Conservation (phyloP, 2,888 invertebrate species). For the Chrysina gloriosa region DNA sequence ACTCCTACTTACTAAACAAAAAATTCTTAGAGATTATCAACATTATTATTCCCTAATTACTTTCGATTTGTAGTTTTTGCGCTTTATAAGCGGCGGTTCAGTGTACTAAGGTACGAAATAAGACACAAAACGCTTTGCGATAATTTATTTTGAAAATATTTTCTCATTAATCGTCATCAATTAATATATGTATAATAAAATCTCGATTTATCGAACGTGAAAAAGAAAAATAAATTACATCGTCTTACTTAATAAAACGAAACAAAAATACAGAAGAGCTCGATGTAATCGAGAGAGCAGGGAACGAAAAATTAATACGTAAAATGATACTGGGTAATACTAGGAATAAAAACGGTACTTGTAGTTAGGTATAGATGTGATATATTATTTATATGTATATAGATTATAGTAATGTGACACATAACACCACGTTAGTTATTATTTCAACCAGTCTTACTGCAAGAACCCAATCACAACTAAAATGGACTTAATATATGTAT, state of each 20-base stretch:
- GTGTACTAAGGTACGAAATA: background rate
- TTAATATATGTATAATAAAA: constrained; percentile 27
- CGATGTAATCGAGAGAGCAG: no score
- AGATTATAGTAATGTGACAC: constrained; percentile 9
- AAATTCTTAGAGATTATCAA: no score
- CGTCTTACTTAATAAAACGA: no score
- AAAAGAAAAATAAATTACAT: constrained; percentile 21
- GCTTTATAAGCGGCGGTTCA: no score
- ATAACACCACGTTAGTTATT: constrained; percentile 6
- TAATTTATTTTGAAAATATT: constrained; percentile 32
- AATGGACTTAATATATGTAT: background rate
- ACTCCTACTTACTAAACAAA: no score
- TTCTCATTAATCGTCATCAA: constrained; percentile 14
- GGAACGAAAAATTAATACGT: no score
- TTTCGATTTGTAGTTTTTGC: no score
- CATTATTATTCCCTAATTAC: no score
- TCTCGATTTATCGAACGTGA: background rate
- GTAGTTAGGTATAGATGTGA: no score
- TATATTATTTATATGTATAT: background rate
- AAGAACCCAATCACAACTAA: constrained; percentile 11
- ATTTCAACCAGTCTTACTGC: constrained; percentile 27
- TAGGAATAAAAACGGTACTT: background rate
- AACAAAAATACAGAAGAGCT: no score
- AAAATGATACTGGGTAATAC: no score
- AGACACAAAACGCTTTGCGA: background rate